Conservation (phyloP, 2,888 invertebrate species). For the Dasysyrphus tricinctus region DNA sequence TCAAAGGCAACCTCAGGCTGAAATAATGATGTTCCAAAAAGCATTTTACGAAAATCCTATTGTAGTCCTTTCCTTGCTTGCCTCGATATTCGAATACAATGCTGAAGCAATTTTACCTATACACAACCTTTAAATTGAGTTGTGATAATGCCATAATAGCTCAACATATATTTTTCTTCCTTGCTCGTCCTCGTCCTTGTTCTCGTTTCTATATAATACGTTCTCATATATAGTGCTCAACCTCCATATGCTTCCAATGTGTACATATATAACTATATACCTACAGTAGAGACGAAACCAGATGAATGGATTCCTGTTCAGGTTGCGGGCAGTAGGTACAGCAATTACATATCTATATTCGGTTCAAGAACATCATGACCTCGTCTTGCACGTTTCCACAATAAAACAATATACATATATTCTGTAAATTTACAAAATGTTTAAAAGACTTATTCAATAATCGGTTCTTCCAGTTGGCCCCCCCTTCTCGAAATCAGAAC, state of each 20-base stretch:
- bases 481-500: not conserved
- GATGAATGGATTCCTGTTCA: slow-evolving; percentile 23
- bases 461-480: not conserved
- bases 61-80: slow-evolving; percentile 7
- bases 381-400: slow-evolving; percentile 57
- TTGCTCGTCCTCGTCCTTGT: not conserved
- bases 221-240: not conserved
- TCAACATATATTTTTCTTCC: slow-evolving; percentile 22
- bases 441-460: slow-evolving; percentile 72
- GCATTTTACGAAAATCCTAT: slow-evolving; percentile 58
- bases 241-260: slow-evolving; percentile 8
- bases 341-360: slow-evolving; percentile 23
- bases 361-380: slow-evolving; percentile 37
- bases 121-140: slow-evolving; percentile 66
- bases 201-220: not conserved
- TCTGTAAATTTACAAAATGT: slow-evolving; percentile 71
- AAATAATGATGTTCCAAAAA: slow-evolving; percentile 46
- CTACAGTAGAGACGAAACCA: slow-evolving; percentile 12
- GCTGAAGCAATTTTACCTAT: slow-evolving; percentile 55
- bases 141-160: slow-evolving; percentile 63
- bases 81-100: slow-evolving; percentile 13
- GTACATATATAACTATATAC: not conserved
- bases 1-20: slow-evolving; percentile 54
- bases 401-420: slow-evolving; percentile 63
- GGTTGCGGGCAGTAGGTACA: slow-evolving; percentile 34